Base-by-base conservation (phyloP, 2,113 vertebrate genomes). In the Pelecanoides urinatrix region DNA sequence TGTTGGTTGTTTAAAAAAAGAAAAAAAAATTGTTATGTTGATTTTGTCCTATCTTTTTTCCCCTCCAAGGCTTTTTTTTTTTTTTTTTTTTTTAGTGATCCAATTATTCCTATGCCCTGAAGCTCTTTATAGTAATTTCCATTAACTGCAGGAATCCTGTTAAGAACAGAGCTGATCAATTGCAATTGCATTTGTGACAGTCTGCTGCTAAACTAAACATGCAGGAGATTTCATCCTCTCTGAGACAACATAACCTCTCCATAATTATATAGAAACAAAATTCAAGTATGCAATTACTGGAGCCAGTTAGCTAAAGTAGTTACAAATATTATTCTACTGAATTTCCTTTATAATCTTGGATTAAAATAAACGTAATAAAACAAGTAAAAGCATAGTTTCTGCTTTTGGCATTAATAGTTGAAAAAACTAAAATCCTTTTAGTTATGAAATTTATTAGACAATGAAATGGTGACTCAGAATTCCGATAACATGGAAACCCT, bases 111-210 rank as follows among this genome's bases (percentile, higher is more conserved):
- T 94, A 3, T 96, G 90, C 96, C 96, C 94, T 83, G 95, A 95
- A 96, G 96, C 91, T 94, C 94, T 91, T 96, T 92, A 82, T 74
- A 96, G 96, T 94, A 97, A 96, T 97, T 97, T 97, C 95, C 94
- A 97, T 97, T 96, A 97, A 96, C 97, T 97, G 91, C 97, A 94
- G 95, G 96, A 97, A 97, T 97, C 96, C 96, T 95, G 96, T 96
- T 97, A 96, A 94, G 87, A 81, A 91, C 94, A 96, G 92, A 94
- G 70, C 50, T 94, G 94, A 96, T 97, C 96, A 95, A 97, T 97
- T 97, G 93, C 95, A 97, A 97, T 96, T 95, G 94, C 96, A 95
- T 96, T 96, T 97, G 95, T 97, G 94, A 94, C 93, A 96, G 93
- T 83, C 94, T 97, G 90, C 93, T 95, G 95, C 92, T 96, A 94